Evolutionary conservation across 2,888 invertebrate genomes (phyloP), one percentile per base, ranked within the genome.

Genomic region (Folsomia manolachei): DNA sequence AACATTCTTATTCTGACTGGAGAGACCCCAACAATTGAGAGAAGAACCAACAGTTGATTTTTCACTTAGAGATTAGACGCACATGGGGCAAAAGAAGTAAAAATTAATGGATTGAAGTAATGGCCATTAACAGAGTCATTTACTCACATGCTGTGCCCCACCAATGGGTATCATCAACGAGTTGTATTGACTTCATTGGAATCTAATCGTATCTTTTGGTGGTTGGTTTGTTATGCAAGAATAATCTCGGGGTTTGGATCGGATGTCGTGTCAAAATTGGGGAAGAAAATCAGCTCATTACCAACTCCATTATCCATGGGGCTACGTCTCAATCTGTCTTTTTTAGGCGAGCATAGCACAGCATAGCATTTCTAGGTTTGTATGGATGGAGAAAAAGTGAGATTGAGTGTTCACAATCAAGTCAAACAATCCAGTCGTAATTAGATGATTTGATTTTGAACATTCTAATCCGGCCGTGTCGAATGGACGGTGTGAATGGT

Each of bases 121-220:
- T 52, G 65, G 25, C n/a, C 65, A 66, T 66, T 66, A 66, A 66
- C n/a, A 64, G 65, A 66, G 65, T 62, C 53, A 68, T 72, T 67
- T 69, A 56, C 39, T 68, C 52, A 19, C 61, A 67, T 27, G 66
- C 64, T 64, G 62, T 24, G 51, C 60, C 75, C 24, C 26, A 60
- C 68, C 64, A 27, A 21, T 68, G 63, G 60, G 25, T 21, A 69
- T 70, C 67, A 60, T 70, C 61, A 56, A n/a, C n/a, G n/a, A 52
- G 52, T 63, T 75, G 27, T 63, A 70, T 51, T 75, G 39, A 67
- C 71, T 53, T 53, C 69, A 70, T 72, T 63, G 64, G 63, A 65
- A 52, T 39, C 63, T 64, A 65, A 71, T 60, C 64, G 27, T 52
- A 26, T 39, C 39, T 14, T 39, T 14, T 39, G 39, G 14, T 14